phyloP scores from a whole-genome alignment of 2,113 vertebrate genomes.

The Hypanus sabinus region DNA sequence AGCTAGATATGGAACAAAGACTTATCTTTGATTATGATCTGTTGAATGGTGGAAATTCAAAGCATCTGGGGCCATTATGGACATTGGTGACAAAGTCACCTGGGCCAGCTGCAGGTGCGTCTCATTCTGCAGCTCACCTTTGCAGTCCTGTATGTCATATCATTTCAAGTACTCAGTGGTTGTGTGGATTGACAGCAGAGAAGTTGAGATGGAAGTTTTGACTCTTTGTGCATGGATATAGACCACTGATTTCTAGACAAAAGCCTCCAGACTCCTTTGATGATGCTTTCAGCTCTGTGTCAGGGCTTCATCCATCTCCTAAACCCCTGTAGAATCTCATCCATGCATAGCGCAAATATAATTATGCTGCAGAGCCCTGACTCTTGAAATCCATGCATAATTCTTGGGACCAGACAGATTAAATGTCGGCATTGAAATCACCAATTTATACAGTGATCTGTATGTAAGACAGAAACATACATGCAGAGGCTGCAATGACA shows the following conservation, averaged over 20 bases:
- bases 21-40: neutral
- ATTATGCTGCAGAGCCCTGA: neutral
- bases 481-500: neutral
- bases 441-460: conserved; percentile 22
- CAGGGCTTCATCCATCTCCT: neutral
- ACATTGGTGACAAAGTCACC: too few species aligned
- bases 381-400: conserved; percentile 17
- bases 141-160: too few species aligned
- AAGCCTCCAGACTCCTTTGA: neutral
- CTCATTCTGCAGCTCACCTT: too few species aligned
- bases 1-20: neutral
- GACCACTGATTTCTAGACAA: neutral
- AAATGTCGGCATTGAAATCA: neutral
- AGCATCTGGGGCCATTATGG: too few species aligned
- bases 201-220: neutral
- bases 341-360: conserved; percentile 21
- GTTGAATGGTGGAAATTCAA: too few species aligned
- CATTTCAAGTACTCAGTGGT: too few species aligned
- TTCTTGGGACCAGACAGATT: conserved; percentile 12
- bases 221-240: neutral
- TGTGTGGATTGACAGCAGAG: neutral
- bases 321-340: neutral
- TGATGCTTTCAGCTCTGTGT: neutral
- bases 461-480: neutral
- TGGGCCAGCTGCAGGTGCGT: too few species aligned